Base-by-base conservation (phyloP, 2,888 invertebrate genomes). In the Diloba caeruleocephala region DNA sequence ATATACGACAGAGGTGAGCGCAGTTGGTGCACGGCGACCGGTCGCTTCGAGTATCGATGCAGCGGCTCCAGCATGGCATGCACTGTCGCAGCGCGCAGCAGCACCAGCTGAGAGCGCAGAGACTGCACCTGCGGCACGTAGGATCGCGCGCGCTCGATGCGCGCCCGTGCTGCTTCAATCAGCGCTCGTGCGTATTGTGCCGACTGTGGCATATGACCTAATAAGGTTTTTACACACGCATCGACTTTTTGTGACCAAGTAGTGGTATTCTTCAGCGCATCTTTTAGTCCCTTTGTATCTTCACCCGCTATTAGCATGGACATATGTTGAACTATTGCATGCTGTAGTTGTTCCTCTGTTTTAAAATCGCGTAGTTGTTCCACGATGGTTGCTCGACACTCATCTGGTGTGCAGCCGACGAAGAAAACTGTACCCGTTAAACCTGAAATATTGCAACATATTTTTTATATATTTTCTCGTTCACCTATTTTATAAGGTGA, bases 391-490 rank as follows among this genome's bases (percentile, higher is more conserved):
- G 23, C 41, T 9, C 70, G 37, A 14, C 82, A 70, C 26, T 87
- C 84, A 2, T 75, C 76, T 0, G 88, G 89, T 1, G 69, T 66
- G 1, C 68, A 71, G 1, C 90, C 89, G 7, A 88, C 33, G 42
- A 84, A 87, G 54, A 78, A 90, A 1, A 90, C 74, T 0, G 82
- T 87, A 2, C 89, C 89, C 1, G 54, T 76, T 5, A 79, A 46
- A 49, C 87, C 88, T 76, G 23, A 38, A 59, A 57, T n/a, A n/a
- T n/a, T n/a, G n/a, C n/a, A 13, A 34, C 17, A 59, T 1, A 12
- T 25, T 21, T 7, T 7, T 14, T 1, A 39, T 5, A 21, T 10
- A 43, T 15, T 8, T 25, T 10, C 15, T 21, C 7, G 9, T 19
- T 9, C 26, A 26, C 10, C 23, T 23, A 21, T 2, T 23, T 3